These are phyloP conservation scores for Drosophila repleta DNA, from an alignment of 1,140 invertebrate species.

Conservation along the genomic window DNA sequence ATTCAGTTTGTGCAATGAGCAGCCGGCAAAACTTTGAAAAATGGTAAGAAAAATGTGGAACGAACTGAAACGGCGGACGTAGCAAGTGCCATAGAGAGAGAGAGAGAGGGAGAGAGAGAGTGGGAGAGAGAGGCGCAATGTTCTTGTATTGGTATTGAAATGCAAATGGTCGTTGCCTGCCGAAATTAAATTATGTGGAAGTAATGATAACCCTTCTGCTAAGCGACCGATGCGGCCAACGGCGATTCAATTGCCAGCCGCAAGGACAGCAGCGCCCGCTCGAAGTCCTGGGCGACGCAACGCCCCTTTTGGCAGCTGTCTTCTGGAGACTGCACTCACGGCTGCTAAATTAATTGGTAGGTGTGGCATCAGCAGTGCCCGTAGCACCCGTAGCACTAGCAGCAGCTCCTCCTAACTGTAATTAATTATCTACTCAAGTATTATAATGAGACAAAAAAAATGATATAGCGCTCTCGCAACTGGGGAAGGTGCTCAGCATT, in stretches of 20 bases:
- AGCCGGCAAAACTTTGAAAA: conserved; percentile 73
- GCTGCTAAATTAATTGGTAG: conserved; percentile 75
- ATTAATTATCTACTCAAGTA: conserved; percentile 74
- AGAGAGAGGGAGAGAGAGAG: too few relatives aligned
- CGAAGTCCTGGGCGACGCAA: conserved; percentile 61
- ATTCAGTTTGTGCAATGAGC: conserved; percentile 80
- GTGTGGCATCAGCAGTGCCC: conserved; percentile 76
- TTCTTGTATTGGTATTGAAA: conserved; percentile 73
- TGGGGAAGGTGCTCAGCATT: not conserved
- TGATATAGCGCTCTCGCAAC: conserved; percentile 1
- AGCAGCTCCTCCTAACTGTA: conserved; percentile 59
- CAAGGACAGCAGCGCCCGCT: conserved; percentile 13
- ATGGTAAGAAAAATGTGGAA: conserved; percentile 60
- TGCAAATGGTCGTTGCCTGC: conserved; percentile 78
- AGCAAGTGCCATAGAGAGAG: not conserved
- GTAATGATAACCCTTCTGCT: conserved; percentile 82
- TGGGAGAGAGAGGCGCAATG: not conserved
- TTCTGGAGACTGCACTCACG: conserved; percentile 41
- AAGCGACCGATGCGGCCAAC: conserved; percentile 44
- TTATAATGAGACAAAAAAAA: conserved; percentile 1
- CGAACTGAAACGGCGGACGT: conserved; percentile 15
- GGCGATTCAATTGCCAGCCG: conserved; percentile 49
- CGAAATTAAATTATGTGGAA: conserved; percentile 83
- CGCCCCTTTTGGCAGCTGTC: conserved; percentile 79
- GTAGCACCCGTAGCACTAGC: conserved; percentile 53